phyloP scores from a whole-genome alignment of 2,113 vertebrate genomes.

The Empidonax alnorum region DNA sequence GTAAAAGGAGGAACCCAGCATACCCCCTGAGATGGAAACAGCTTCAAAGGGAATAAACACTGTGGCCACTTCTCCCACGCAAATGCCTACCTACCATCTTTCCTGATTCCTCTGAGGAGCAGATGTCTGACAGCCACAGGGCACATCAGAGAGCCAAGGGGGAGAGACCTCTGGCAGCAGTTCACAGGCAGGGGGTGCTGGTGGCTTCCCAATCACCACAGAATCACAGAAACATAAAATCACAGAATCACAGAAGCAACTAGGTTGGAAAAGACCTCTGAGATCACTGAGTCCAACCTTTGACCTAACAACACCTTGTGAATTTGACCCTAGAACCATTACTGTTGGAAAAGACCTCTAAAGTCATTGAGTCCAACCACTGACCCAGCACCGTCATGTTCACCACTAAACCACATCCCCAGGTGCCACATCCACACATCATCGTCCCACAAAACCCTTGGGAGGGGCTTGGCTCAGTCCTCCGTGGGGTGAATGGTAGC shows the following conservation, averaged over 20 bases:
- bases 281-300: neutral
- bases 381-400: neutral
- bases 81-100: neutral
- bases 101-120: neutral
- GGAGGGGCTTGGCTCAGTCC: neutral
- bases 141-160: neutral
- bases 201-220: neutral
- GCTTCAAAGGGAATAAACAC: neutral
- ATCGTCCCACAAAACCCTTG: neutral
- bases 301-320: no score
- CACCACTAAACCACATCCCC: neutral
- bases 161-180: neutral
- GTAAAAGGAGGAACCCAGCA: neutral
- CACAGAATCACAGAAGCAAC: neutral
- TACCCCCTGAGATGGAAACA: neutral
- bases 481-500: rapidly evolving
- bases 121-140: neutral
- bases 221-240: neutral
- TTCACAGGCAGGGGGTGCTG: neutral
- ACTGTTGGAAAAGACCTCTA: neutral
- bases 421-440: neutral
- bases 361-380: neutral
- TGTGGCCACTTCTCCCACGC: neutral
- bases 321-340: no score
- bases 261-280: neutral